Evolutionary conservation across 2,888 invertebrate genomes (phyloP), one percentile per base, ranked within the genome.

Genomic region (Uloborus plumipes): DNA sequence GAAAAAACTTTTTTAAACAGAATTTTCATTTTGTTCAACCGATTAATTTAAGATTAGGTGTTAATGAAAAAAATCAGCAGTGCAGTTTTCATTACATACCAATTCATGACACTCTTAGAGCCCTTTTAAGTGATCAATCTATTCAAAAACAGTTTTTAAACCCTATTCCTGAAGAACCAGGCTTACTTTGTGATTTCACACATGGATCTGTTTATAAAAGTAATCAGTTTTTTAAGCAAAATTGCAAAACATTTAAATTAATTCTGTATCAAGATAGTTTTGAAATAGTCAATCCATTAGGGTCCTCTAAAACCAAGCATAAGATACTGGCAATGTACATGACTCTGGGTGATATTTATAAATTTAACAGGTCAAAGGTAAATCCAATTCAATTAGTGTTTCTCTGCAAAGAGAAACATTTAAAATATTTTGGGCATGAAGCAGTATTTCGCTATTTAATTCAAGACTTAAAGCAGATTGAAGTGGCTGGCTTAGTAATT

Each of bases 251-350:
- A 26, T 26, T 61, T 3, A 11, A 61, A n/a, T 11, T 61, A 20
- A 26, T 61, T 13, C 26, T 61, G 3, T 61, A 61, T 61, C 26
- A 61, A 61, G 61, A 61, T 16, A 26, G 26, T 11, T 61, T 61
- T 61, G 61, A 61, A 26, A n/a, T 61, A 4, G 61, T 61, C 1
- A 61, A 61, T 26, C 61, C 61, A 26, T 16, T 61, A 26, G 61
- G 61, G 15, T 61, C 61, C 22, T 22, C 26, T 9, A 20, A 11
- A 22, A 61, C 22, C 3, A 61, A 61, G 31, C 61, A 61, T 26
- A 61, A 61, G 18, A 61, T 61, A 31, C 14, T 61, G 22, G 61
- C 61, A 26, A 26, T 61, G 1, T 61, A 61, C 13, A n/a, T n/a
- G n/a, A 61, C 26, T 15, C 31, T 61, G 13, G 61, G 26, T 1